Base-by-base conservation (phyloP, 1,140 invertebrate genomes). In the Euschistus heros region DNA sequence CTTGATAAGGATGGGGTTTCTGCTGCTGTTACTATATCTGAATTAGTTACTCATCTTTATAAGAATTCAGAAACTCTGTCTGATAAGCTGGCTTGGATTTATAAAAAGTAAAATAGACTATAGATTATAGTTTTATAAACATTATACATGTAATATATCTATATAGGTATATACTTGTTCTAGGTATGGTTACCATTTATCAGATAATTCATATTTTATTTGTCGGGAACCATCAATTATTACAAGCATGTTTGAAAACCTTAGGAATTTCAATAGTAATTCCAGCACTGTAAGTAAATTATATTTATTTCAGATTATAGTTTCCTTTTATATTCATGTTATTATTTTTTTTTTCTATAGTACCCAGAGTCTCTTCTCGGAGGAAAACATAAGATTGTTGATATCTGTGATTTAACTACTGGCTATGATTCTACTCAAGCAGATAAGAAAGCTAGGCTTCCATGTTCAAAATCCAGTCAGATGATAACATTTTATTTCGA, bases 401-500 rank as follows among this genome's bases (percentile, higher is more conserved):
- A 78, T 66, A 80, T 98, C 0, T 79, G 94, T 62, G 96, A 99
- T 76, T 79, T 98, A 33, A 95, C 92, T 0, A 86, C 84, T 2
- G 94, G 94, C 8, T 92, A 86, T 73, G 93, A 97, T 74, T 90
- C 84, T 70, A 80, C 79, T 42, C 82, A 86, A 68, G 75, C 81
- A 6, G 84, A 89, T 72, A 81, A 86, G 44, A 84, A 83, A 73
- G 85, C 93, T 2, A 80, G 84, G 20, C 75, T 97, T 37, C 93
- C 94, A 17, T 77, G 81, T 0, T 92, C 87, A 22, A 82, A 82
- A 66, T 85, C 79, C 76, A 88, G 84, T 66, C 89, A 97, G 77
- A 99, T 99, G 97, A 88, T 99, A n/a, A 96, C 94, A 2, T 96
- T 98, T 74, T 84, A 82, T 17, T 96, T 98, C 75, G 79, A 82